Evolutionary conservation across 2,113 vertebrate species (phyloP), one percentile per base, ranked within the genome.

Genomic region (Nycticebus coucang): DNA sequence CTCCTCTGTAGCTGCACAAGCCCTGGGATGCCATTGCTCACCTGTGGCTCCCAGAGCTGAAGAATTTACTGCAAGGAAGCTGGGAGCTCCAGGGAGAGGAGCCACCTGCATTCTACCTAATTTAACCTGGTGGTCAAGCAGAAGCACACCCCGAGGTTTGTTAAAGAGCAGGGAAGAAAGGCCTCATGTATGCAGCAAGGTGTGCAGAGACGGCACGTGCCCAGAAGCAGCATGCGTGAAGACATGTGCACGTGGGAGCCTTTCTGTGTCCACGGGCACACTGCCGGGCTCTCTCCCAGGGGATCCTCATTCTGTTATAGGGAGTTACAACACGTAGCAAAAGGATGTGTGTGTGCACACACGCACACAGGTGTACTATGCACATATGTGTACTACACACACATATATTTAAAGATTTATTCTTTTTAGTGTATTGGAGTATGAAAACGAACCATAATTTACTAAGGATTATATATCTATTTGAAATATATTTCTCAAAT

Each of bases 11-110:
- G 14, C 59, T 0, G 3, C 0, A 4, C 57, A 26, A 17, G 17
- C 37, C 14, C 5, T 1, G 13, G 35, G 21, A 1, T 0, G 3
- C 10, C 53, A 22, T 0, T 18, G 8, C 50, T 0, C 22, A 4
- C 0, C 11, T 1, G 0, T n/a, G 79, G 60, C 35, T 57, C 21
- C n/a, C 0, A 19, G 55, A 30, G 3, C 15, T 5, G 1, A 3
- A 35, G 50, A n/a, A 17, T 13, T 0, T 0, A 30, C 24, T 18
- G 33, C 2, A 9, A 30, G 35, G 79, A n/a, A 37, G 86, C 68
- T 10, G 33, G 30, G 11, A 33, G 21, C 13, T 62, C 17, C 15
- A 0, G 1, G 2, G 4, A 28, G 22, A 41, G 22, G 21, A 37
- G 19, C 18, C 5, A 6, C 6, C 59, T 50, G 28, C 21, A 2